Conservation (phyloP, 2,888 invertebrate species). For the Melinopterus prodromus region DNA sequence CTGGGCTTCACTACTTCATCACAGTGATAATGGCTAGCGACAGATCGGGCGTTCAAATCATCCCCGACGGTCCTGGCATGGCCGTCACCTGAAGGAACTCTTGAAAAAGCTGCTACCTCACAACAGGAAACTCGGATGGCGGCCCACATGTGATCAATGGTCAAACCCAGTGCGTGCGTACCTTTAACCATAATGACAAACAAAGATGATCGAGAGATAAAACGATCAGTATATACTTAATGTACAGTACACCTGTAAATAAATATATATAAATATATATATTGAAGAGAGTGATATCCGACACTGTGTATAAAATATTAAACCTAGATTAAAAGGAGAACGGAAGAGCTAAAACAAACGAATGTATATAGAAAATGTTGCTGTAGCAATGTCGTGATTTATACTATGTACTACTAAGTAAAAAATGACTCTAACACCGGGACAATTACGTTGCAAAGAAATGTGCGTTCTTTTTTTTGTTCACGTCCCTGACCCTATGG, state of each 20-base stretch:
- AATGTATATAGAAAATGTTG: conserved; percentile 42
- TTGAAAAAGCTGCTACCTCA: conserved; percentile 47
- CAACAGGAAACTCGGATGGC: conserved; percentile 39
- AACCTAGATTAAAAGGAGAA: conserved; percentile 41
- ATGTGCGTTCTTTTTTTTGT: conserved; percentile 53
- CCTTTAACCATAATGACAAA: conserved; percentile 41
- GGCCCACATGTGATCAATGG: conserved; percentile 37
- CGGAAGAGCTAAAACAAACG: conserved; percentile 16
- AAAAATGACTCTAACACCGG: conserved; percentile 50
- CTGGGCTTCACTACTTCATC: conserved; percentile 72
- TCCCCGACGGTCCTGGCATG: conserved; percentile 31
- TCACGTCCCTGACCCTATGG: conserved; percentile 43
- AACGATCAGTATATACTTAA: conserved; percentile 29
- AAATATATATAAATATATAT: conserved; percentile 53
- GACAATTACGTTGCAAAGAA: conserved; percentile 50
- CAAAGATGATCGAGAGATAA: conserved; percentile 32
- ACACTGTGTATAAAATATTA: conserved; percentile 55
- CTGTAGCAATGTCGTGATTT: conserved; percentile 50
- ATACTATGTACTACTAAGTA: conserved; percentile 44
- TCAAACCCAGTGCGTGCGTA: conserved; percentile 48
- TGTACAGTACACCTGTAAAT: conserved; percentile 50
- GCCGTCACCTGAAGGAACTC: conserved; percentile 39
- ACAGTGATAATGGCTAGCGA: conserved; percentile 60
- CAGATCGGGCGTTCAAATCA: conserved; percentile 44
- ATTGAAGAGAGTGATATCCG: conserved; percentile 49